Percentiles rank a stretch among this genome's conserved stretches.
Evolutionary conservation across 2,888 invertebrate species (phyloP).

Genomic region (Chloroclysta siterata): DNA sequence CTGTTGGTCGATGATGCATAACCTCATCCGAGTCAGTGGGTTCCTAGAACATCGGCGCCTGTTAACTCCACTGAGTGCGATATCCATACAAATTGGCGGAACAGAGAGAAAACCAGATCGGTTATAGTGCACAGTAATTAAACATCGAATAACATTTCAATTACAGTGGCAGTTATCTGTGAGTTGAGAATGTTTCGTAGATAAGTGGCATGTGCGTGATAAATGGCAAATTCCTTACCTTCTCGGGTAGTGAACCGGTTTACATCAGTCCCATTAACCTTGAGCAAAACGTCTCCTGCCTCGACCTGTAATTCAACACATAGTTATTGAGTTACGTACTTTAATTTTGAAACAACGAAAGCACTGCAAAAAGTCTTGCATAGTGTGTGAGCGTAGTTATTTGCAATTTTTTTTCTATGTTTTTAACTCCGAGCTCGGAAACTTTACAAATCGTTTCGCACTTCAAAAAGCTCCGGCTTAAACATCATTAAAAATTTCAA

Average conservation of each 20-base stretch:
- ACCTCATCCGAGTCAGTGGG: constrained; percentile 27
- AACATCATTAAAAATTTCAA: constrained; percentile 13
- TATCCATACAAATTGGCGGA: constrained; percentile 16
- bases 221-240: constrained; percentile 87
- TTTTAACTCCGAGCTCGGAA: constrained; percentile 6
- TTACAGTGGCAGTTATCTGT: constrained; percentile 50
- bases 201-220: constrained; percentile 66
- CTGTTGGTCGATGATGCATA: constrained; percentile 44
- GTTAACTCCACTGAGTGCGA: constrained; percentile 19
- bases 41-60: constrained; percentile 18
- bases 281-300: constrained; percentile 96
- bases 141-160: constrained; percentile 44
- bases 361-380: constrained; percentile 5
- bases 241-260: constrained; percentile 96
- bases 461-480: constrained; percentile 7
- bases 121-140: constrained; percentile 20
- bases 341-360: constrained; percentile 41
- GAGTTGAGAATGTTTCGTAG: constrained; percentile 53
- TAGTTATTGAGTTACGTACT: constrained; percentile 52
- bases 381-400: background rate
- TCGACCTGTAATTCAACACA: constrained; percentile 90
- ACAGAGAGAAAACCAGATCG: constrained; percentile 18
- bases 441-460: constrained; percentile 3
- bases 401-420: constrained; percentile 12
- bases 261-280: constrained; percentile 97